phyloP scores from a whole-genome alignment of 1,140 invertebrate species.

The Papilio dardanus region DNA sequence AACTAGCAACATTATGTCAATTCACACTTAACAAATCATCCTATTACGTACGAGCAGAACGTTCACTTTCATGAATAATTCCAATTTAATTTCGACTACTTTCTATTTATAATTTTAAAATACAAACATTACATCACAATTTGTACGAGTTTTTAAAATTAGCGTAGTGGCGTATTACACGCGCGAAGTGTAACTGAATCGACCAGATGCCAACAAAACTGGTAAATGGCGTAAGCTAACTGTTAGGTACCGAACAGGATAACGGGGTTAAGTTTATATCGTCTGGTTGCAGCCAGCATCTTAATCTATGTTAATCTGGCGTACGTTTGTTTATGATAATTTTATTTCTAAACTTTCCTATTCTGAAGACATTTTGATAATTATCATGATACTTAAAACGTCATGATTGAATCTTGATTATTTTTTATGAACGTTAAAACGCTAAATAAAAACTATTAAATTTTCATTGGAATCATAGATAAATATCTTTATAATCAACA shows the following conservation, averaged over 20 bases:
- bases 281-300: neutral
- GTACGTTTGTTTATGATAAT: neutral
- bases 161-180: constrained; percentile 41
- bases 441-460: neutral
- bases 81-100: constrained; percentile 11
- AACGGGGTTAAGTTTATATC: constrained; percentile 22
- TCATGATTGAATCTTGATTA: neutral
- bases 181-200: constrained; percentile 51
- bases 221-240: neutral
- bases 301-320: constrained; percentile 5
- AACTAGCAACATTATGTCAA: neutral
- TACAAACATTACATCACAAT: constrained; percentile 19
- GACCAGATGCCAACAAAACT: constrained; percentile 43
- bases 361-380: too few species aligned
- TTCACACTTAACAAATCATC: neutral
- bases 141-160: constrained; percentile 8
- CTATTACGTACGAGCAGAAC: constrained; percentile 29
- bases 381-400: neutral
- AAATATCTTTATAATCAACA: neutral
- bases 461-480: neutral
- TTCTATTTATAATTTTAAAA: constrained; percentile 15
- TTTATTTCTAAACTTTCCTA: too few species aligned
- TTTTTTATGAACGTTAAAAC: too few species aligned
- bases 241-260: constrained; percentile 26
- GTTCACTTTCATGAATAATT: constrained; percentile 35